Percentiles rank a stretch among this genome's conserved stretches.
phyloP scores from a whole-genome alignment of 2,888 invertebrate species.

The Hirtodrosophila duncani region DNA sequence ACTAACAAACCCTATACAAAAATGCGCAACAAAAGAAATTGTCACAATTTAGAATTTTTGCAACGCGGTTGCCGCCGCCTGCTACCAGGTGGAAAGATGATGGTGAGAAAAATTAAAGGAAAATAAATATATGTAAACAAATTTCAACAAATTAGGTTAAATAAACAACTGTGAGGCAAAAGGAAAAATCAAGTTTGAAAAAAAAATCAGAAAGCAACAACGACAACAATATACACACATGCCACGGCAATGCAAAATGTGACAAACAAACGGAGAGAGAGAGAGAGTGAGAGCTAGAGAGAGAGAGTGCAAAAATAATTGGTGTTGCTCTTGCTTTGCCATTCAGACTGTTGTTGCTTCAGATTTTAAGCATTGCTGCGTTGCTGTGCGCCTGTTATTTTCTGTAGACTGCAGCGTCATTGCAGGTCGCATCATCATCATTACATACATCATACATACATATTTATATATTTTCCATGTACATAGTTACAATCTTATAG shows the following conservation, averaged over 20 bases:
- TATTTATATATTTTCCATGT: conserved; percentile 1
- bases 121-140: too few relatives aligned
- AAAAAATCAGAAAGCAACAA: conserved; percentile 8
- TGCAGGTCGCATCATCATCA: conserved; percentile 46
- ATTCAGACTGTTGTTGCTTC: conserved; percentile 12
- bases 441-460: too few relatives aligned
- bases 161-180: conserved; percentile 35
- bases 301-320: conserved; percentile 5
- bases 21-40: conserved; percentile 65
- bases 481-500: too few relatives aligned
- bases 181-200: conserved; percentile 1
- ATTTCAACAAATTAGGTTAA: not conserved
- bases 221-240: conserved; percentile 42
- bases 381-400: conserved; percentile 70
- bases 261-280: conserved; percentile 29
- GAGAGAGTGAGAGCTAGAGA: conserved; percentile 16
- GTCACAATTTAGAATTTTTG: conserved; percentile 53
- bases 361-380: conserved; percentile 20
- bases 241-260: too few relatives aligned
- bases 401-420: conserved; percentile 76
- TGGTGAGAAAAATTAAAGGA: too few relatives aligned
- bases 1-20: conserved; percentile 24
- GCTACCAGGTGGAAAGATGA: conserved; percentile 54
- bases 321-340: conserved; percentile 5
- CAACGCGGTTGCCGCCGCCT: conserved; percentile 49